Base-by-base conservation (phyloP, 2,888 invertebrate genomes). In the Watsonalla binaria region DNA sequence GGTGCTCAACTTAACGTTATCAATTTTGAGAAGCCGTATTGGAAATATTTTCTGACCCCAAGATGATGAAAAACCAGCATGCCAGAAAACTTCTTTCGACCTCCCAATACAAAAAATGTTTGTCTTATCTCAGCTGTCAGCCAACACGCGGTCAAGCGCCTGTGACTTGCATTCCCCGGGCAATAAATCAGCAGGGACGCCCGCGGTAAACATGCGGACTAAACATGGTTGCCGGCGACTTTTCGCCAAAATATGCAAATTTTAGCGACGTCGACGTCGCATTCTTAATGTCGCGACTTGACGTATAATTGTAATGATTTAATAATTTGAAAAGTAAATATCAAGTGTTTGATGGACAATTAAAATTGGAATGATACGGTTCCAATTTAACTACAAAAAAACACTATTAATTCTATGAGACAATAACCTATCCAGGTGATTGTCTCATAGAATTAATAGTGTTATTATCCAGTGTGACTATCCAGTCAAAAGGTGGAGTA, bases 191-290 rank as follows among this genome's bases (percentile, higher is more conserved):
- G 70, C 65, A 58, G 61, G 59, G 59, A 56, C 57, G 45, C 59
- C 59, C 61, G 57, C 65, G 59, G 55, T 61, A 64, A 62, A 57
- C 69, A 63, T 60, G 71, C 66, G 66, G 67, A 65, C 65, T 52
- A n/a, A n/a, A n/a, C n/a, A n/a, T n/a, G 56, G 57, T 53, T 62
- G 56, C 62, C 67, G 54, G 56, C 64, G 74, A 75, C 70, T 76
- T 74, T 67, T 65, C 60, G 65, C 56, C 65, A 71, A 60, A 24
- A 69, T 68, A 75, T 74, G 76, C 72, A 75, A 78, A 78, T 75
- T 78, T 64, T 63, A 59, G 59, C 55, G 62, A 65, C 61, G 56
- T 2, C 42, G 11, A 11, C 42, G 11, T 42, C 42, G 42, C 42
- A 11, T 58, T 54, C 52, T 42, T 24, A 24, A 24, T 2, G 24